Percentiles rank a stretch among this genome's conserved stretches.
Conservation (phyloP, 2,797 vertebrate species). For the Schizopygopsis pylzovi region DNA sequence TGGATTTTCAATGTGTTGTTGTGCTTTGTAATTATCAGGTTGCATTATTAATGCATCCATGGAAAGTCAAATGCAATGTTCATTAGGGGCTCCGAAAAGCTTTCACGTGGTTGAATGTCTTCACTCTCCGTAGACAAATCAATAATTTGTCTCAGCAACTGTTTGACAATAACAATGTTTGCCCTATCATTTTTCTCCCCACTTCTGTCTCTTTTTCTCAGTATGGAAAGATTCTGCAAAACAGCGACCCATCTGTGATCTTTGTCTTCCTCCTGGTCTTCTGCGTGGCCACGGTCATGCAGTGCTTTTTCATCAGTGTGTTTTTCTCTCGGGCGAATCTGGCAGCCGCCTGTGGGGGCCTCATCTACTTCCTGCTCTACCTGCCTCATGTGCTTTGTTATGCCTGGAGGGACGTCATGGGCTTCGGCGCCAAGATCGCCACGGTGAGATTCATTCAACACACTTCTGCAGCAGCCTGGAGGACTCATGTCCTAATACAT, state of each 20-base stretch:
- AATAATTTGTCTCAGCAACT: background rate
- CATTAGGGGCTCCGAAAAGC: constrained; percentile 14
- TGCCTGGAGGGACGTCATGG: constrained; percentile 92
- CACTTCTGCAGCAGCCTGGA: background rate
- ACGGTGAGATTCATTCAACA: constrained; percentile 80
- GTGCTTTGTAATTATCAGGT: constrained; percentile 41
- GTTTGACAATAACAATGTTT: constrained; percentile 1
- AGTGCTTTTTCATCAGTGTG: constrained; percentile 97
- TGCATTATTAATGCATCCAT: constrained; percentile 12
- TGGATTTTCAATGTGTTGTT: constrained; percentile 24
- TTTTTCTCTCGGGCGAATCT: constrained; percentile 97
- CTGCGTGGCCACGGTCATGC: constrained; percentile 87
- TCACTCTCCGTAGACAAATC: constrained; percentile 1
- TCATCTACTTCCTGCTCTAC: constrained; percentile 96
- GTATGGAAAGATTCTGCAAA: constrained; percentile 92
- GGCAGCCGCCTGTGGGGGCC: constrained; percentile 94
- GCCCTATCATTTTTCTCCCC: background rate
- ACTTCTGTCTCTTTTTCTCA: constrained; percentile 63
- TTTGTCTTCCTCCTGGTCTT: constrained; percentile 94
- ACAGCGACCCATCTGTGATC: constrained; percentile 94
- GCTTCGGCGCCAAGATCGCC: constrained; percentile 85
- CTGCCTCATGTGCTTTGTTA: constrained; percentile 91
- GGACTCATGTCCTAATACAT: background rate
- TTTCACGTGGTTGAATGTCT: background rate
- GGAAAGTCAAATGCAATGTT: constrained; percentile 6